phyloP scores from a whole-genome alignment of 2,888 invertebrate species.

The Tetanocera ferruginea region DNA sequence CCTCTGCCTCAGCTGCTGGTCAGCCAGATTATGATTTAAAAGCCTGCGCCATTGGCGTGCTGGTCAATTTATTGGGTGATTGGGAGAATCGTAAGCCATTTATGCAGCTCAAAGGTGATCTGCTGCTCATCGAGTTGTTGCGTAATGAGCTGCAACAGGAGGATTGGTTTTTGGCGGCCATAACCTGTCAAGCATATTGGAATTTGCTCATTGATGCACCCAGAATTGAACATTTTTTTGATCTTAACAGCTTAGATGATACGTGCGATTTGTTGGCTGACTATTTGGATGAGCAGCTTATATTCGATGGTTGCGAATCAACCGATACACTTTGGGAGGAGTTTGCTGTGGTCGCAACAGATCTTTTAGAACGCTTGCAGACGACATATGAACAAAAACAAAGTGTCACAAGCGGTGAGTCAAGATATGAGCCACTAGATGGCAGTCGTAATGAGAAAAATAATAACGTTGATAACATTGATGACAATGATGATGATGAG shows the following conservation, averaged over 20 bases:
- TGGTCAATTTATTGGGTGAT: constrained; percentile 83
- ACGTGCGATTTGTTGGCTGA: constrained; percentile 73
- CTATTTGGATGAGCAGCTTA: constrained; percentile 74
- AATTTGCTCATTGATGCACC: constrained; percentile 76
- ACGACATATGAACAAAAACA: constrained; percentile 56
- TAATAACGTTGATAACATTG: constrained; percentile 53
- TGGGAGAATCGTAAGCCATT: constrained; percentile 73
- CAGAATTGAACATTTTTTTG: constrained; percentile 70
- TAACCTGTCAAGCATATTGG: constrained; percentile 83
- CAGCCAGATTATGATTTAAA: constrained; percentile 76
- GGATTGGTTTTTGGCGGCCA: constrained; percentile 79
- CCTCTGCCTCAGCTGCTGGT: constrained; percentile 23
- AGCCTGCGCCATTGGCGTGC: constrained; percentile 83
- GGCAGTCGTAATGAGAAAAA: neutral
- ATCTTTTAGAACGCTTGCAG: constrained; percentile 75
- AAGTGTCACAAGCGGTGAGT: constrained; percentile 37
- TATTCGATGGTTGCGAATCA: constrained; percentile 63
- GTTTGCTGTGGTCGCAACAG: constrained; percentile 81
- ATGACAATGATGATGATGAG: constrained; percentile 57
- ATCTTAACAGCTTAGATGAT: constrained; percentile 69
- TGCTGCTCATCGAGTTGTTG: constrained; percentile 72
- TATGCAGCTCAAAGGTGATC: constrained; percentile 72
- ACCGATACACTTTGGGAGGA: constrained; percentile 77
- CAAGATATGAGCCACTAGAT: neutral
- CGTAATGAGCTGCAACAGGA: constrained; percentile 73